Evolutionary conservation across 2,888 invertebrate species (phyloP).

Genomic region (Cepaea hortensis): DNA sequence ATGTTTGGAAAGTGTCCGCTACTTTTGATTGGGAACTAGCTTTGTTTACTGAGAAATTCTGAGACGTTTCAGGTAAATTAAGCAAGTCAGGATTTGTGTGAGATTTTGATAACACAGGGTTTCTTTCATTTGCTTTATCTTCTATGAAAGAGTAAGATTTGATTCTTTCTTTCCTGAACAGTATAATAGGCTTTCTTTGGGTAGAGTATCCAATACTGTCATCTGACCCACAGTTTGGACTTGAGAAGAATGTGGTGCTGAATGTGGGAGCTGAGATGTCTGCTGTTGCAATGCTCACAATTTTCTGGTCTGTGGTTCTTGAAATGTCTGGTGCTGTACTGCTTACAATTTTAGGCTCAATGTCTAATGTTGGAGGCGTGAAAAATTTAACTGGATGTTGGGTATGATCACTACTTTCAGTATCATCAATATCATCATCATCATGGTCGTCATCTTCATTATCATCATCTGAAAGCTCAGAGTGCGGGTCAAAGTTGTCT

Average conservation of each 20-base stretch:
- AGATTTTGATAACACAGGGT: neutral
- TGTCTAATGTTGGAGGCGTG: neutral
- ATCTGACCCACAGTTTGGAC: too few species aligned
- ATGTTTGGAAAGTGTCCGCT: neutral
- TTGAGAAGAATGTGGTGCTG: too few species aligned
- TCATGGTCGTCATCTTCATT: conserved; percentile 21
- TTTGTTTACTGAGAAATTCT: neutral
- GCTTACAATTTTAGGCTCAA: neutral
- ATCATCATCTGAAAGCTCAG: conserved; percentile 7
- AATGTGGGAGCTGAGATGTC: too few species aligned
- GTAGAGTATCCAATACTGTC: neutral
- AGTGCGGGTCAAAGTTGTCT: conserved; percentile 24
- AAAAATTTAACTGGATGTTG: neutral
- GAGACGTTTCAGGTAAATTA: neutral
- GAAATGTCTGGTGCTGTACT: neutral
- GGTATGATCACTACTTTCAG: neutral
- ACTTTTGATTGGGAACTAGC: neutral
- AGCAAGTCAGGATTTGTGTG: neutral
- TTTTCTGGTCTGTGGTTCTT: too few species aligned
- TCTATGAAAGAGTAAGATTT: conserved; percentile 14
- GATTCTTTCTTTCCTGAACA: conserved; percentile 1
- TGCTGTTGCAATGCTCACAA: too few species aligned
- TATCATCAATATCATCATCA: conserved; percentile 4
- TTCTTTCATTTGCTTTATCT: neutral
- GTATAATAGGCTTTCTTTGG: neutral